Evolutionary conservation across 2,113 vertebrate species (phyloP).

Genomic region (Bos indicus): DNA sequence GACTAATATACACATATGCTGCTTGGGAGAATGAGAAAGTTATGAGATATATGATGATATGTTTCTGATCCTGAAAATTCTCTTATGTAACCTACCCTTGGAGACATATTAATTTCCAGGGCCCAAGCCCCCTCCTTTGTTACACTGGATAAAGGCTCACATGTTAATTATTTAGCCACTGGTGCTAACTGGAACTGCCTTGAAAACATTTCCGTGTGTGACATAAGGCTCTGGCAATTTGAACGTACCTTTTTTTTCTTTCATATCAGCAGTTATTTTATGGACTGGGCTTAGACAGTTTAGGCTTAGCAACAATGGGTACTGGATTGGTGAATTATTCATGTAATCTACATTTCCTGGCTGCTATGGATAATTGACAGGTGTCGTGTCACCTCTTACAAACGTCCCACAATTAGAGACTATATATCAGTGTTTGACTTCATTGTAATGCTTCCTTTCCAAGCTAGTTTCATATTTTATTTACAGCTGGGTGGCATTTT

Average conservation of each 20-base stretch:
- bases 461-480: slow-evolving; percentile 81
- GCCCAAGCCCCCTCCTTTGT: background rate
- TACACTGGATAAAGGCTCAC: background rate
- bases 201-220: slow-evolving; percentile 51
- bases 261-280: slow-evolving; percentile 76
- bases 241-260: slow-evolving; percentile 72
- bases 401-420: slow-evolving; percentile 80
- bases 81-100: background rate
- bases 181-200: slow-evolving; percentile 2
- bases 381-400: slow-evolving; percentile 81
- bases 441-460: slow-evolving; percentile 42
- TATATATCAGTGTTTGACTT: slow-evolving; percentile 74
- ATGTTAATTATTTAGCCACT: slow-evolving; percentile 66
- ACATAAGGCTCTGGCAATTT: slow-evolving; percentile 69
- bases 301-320: slow-evolving; percentile 81
- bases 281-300: slow-evolving; percentile 64
- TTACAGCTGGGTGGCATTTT: slow-evolving; percentile 74
- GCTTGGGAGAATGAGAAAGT: background rate
- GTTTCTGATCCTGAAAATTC: slow-evolving; percentile 30
- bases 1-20: background rate
- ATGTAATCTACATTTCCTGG: slow-evolving; percentile 83
- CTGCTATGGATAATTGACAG: slow-evolving; percentile 83
- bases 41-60: background rate
- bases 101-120: slow-evolving; percentile 39
- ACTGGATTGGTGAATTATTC: slow-evolving; percentile 83